Evolutionary conservation across 2,888 invertebrate genomes (phyloP).

Genomic region (Priocnemis perturbator): DNA sequence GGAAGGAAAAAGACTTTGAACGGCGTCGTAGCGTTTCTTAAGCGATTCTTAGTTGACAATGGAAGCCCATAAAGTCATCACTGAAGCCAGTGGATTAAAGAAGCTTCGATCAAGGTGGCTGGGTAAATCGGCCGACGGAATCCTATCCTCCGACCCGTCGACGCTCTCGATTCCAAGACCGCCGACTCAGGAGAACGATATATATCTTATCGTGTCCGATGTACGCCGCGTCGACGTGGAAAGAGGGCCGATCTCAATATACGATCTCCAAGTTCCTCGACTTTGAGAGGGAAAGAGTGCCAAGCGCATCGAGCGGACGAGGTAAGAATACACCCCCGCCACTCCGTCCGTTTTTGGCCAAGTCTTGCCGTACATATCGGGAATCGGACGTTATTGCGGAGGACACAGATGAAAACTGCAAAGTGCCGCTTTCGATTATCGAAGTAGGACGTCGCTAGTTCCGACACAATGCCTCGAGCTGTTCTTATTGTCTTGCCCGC

Average conservation of each 20-base stretch:
- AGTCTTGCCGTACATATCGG: constrained; percentile 35
- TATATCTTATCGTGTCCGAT: constrained; percentile 3
- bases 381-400: constrained; percentile 46
- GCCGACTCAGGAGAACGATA: constrained; percentile 1
- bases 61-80: too few species aligned
- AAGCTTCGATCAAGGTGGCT: too few species aligned
- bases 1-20: too few species aligned
- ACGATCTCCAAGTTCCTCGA: constrained; percentile 32
- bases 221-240: neutral
- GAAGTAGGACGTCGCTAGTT: constrained; percentile 28
- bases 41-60: too few species aligned
- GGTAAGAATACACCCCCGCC: constrained; percentile 16
- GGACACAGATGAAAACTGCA: constrained; percentile 41
- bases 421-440: constrained; percentile 49
- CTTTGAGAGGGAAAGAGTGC: constrained; percentile 21
- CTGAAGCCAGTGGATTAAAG: too few species aligned
- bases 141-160: neutral
- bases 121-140: too few species aligned
- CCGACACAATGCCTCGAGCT: constrained; percentile 15
- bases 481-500: constrained; percentile 25
- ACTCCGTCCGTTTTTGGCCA: constrained; percentile 1
- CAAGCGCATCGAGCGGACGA: constrained; percentile 6
- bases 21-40: too few species aligned
- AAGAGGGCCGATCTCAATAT: constrained; percentile 39
- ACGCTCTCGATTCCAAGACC: neutral